Base-by-base conservation (phyloP, 2,888 invertebrate species). In the Drosophila recens region DNA sequence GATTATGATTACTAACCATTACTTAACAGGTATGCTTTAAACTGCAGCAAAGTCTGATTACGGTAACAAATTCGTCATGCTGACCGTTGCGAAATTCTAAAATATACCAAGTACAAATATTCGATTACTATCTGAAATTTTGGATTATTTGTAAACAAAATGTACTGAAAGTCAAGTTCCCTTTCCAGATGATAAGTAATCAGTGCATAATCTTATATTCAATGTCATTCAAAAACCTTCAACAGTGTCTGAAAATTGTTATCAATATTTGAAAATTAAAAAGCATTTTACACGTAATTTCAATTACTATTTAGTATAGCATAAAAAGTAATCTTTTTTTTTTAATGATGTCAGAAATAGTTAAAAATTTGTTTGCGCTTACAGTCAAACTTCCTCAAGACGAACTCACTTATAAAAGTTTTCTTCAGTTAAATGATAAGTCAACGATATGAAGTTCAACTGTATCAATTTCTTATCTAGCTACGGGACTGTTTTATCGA, bases 131-230 rank as follows among this genome's bases (percentile, higher is more conserved):
- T 52, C 36, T 36, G 10, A 52, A 36, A 23, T n/a, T n/a, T 6
- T 10, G 13, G 34, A 57, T 36, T 57, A 45, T 45, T 57, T 45
- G 27, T 38, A 46, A 48, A 38, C 48, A 48, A 58, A 48, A 48
- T 23, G 38, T 38, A 30, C 30, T 36, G 38, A 46, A 58, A 38
- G 46, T 58, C 58, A 58, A 38, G 27, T 58, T 46, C 30, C 13
- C 45, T 13, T 56, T n/a, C 34, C 2, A n/a, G 10, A n/a, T 23
- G 48, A 58, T 58, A 58, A 58, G 46, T 11, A 58, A 58, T 48
- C 38, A 58, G 38, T 30, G 27, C 17, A 17, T 46, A 58, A 58
- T 58, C 46, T 46, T 4, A 4, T 57, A 4, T 46, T 36, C 46
- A 57, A 57, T 57, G 57, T 38, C 46, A 57, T 57, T 36, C 1